Evolutionary conservation across 37 sponge, comb jelly and placozoan genomes (phyloP), one percentile per base, ranked within the genome.

Genomic region (Amphimedon queenslandica): DNA sequence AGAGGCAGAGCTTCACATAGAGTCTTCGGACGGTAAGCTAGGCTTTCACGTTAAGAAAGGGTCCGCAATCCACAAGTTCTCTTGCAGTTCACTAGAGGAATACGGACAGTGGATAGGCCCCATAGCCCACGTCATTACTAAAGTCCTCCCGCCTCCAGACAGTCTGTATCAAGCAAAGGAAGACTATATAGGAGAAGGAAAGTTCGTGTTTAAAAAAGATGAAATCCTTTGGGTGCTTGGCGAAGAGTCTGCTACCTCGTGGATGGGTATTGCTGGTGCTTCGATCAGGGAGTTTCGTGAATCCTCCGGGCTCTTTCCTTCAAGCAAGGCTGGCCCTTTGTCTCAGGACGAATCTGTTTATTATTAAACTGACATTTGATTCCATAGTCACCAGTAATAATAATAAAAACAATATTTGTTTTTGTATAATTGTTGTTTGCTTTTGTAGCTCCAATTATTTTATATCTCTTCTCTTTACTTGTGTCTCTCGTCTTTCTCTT

Each of bases 171-270:
- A 72, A 30, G 78, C 77, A 27, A 72, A 30, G 5, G 57, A 71
- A 27, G 84, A 84, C 58, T 66, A 77, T 65, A 72, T 42, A 6
- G 73, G 64, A 1, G 73, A 31, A 23, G 73, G 56, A 29, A 40
- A 84, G 63, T 53, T 84, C 2, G 66, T 66, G 24, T 78, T 77
- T 64, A 84, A 77, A 55, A 73, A 43, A 24, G 79, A 70, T 0
- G 67, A 66, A 0, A 71, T 40, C 34, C 63, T 84, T 23, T 63
- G 69, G 27, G 33, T 84, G 2, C 31, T 77, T 1, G 64, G 57
- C 11, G 41, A 55, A 66, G 68, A 73, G 21, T 35, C 72, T 0
- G 25, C 67, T 2, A 60, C 55, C 20, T 0, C 42, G 55, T 84
- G 84, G 84, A 56, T 57, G 18, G 84, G 84, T 38, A 72, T 77